These are phyloP conservation scores for Erebia aethiops DNA, from an alignment of 2,888 invertebrate genomes.

Conservation along the genomic window DNA sequence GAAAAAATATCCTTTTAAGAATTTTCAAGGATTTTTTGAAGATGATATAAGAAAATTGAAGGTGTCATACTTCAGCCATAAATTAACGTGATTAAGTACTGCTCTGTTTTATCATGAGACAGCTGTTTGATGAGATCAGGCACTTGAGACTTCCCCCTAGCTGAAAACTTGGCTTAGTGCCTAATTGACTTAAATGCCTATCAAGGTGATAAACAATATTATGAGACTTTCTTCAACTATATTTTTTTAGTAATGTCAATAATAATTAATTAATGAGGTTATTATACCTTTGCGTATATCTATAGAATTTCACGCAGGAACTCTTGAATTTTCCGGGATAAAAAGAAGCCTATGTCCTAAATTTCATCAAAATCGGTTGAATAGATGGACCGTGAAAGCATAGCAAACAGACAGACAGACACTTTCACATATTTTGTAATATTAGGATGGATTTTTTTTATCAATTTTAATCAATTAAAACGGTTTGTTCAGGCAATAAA, in stretches of 20 bases:
- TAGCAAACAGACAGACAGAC: not conserved
- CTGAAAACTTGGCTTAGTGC: conserved; percentile 7
- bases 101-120: conserved; percentile 25
- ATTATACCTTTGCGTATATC: too few species aligned
- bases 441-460: too few species aligned
- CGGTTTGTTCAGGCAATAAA: conserved; percentile 3
- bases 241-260: too few species aligned
- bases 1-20: too few species aligned
- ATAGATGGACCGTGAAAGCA: not conserved
- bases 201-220: too few species aligned
- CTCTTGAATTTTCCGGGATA: too few species aligned
- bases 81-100: conserved; percentile 21
- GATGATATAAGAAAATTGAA: not conserved
- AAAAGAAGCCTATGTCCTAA: too few species aligned
- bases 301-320: too few species aligned
- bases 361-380: too few species aligned
- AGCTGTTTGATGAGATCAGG: conserved; percentile 18
- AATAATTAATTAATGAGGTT: too few species aligned
- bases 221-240: too few species aligned
- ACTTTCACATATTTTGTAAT: not conserved
- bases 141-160: conserved; percentile 2
- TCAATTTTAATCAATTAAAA: not conserved
- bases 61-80: conserved; percentile 8
- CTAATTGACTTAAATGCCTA: too few species aligned
- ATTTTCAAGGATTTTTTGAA: not conserved